Base-by-base conservation (phyloP, 2,797 vertebrate species). In the Gymnopithys bicolor region DNA sequence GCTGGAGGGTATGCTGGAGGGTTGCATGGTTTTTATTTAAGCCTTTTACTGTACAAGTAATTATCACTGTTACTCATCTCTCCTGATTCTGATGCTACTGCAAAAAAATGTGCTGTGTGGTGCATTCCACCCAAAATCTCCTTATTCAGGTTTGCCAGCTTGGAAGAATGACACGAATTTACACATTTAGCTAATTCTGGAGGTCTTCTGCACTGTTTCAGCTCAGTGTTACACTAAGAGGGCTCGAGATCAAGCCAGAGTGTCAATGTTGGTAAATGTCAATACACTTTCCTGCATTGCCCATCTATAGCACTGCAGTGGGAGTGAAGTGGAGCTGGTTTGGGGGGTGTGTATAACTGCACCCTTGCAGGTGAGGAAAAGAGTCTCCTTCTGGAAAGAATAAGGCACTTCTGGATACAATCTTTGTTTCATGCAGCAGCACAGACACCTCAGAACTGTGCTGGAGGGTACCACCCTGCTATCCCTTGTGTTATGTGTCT, bases 331-430 rank as follows among this genome's bases (percentile, higher is more conserved):
- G 37, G 33, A 58, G n/a, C 35, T 39, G 19, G 27, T 35, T 11
- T 1, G 19, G 4, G 4, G 1, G 3, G 27, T 8, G 17, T 11
- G 39, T 22, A 19, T 37, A 13, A 17, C n/a, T 22, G 25, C 1
- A 6, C 8, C 19, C 28, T 58, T 63, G 77, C n/a, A 32, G 52
- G 13, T 25, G 18, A 58, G 37, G 30, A 32, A 22, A 69, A 30
- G 3, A 15, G 5, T 43, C 24, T 79, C 9, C 5, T 49, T 56
- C 39, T 63, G 45, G 32, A 67, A 80, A 23, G 28, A 80, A 27
- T 28, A 58, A 2, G 30, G 18, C 48, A 11, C 5, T 80, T 66
- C 41, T 71, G 33, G 64, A 52, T 41, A 25, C 4, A 11, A 21
- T 48, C 28, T 80, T 66, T 77, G 30, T 62, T 84, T 46, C n/a